These are phyloP conservation scores for Gnatocerus cornutus DNA, from an alignment of 2,888 invertebrate genomes.

Conservation along the genomic window DNA sequence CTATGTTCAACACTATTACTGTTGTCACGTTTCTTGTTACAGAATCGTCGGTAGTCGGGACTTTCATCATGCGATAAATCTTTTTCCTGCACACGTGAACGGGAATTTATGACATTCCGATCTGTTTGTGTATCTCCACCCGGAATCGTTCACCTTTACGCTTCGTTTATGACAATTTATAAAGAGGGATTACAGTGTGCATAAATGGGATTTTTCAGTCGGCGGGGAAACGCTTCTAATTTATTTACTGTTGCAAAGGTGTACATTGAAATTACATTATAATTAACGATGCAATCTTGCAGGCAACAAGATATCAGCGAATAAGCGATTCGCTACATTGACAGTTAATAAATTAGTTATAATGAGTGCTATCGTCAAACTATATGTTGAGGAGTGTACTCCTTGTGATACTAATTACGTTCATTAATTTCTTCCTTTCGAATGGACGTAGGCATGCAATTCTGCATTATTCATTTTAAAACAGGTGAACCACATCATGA, in stretches of 20 bases:
- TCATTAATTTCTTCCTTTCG: conserved; percentile 28
- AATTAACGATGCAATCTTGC: neutral
- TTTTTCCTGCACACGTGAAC: neutral
- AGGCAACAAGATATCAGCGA: no score
- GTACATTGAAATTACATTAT: neutral
- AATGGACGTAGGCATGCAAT: conserved; percentile 9
- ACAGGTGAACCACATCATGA: conserved; percentile 28
- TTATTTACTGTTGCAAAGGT: no score
- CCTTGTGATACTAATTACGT: conserved; percentile 22
- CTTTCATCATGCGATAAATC: conserved; percentile 17
- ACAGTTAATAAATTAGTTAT: no score
- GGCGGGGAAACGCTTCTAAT: no score
- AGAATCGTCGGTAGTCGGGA: conserved; percentile 2
- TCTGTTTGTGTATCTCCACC: conserved; percentile 1
- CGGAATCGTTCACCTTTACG: conserved; percentile 10
- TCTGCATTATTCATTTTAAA: conserved; percentile 26
- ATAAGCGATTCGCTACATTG: no score
- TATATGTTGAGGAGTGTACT: conserved; percentile 1
- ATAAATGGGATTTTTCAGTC: no score
- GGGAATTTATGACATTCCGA: conserved; percentile 14
- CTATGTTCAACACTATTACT: conserved; percentile 10
- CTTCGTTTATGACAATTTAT: conserved; percentile 10
- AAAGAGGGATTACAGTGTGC: neutral
- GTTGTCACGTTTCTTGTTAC: conserved; percentile 15
- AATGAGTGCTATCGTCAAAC: neutral